phyloP scores from a whole-genome alignment of 2,113 vertebrate genomes.

The Tetrao urogallus region DNA sequence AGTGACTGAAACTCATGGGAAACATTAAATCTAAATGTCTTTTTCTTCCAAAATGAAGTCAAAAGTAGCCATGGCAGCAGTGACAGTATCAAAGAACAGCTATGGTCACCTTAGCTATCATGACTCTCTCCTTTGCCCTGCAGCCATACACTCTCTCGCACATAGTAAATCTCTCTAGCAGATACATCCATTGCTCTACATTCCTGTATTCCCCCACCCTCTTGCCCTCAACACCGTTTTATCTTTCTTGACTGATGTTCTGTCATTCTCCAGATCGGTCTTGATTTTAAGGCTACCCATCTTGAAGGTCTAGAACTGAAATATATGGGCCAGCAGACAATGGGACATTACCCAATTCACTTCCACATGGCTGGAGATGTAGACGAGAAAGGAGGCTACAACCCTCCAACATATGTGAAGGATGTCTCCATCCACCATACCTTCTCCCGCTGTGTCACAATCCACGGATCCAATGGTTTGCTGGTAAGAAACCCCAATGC shows the following conservation, averaged over 20 bases:
- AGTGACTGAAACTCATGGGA: not conserved
- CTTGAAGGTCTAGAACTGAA: constrained; percentile 90
- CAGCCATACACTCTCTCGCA: not conserved
- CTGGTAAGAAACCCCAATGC: constrained; percentile 82
- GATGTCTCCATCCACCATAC: constrained; percentile 92
- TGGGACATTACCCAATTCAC: constrained; percentile 96
- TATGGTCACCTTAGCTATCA: not conserved
- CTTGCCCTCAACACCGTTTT: not conserved
- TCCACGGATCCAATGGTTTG: constrained; percentile 94
- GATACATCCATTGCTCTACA: not conserved
- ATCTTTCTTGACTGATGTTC: not conserved
- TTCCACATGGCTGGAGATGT: constrained; percentile 96
- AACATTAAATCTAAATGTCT: not conserved
- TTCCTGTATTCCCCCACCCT: not conserved
- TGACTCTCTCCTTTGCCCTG: not conserved
- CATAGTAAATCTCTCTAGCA: not conserved
- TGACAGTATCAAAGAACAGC: not conserved
- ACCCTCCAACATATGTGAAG: constrained; percentile 86
- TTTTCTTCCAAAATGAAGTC: not conserved
- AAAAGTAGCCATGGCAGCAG: not conserved
- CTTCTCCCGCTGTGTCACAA: constrained; percentile 93
- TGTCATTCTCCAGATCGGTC: constrained; percentile 82
- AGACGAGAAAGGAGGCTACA: constrained; percentile 89
- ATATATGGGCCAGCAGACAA: constrained; percentile 95
- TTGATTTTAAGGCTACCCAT: constrained; percentile 87